Conservation (phyloP, 2,797 vertebrate genomes). For the Cercopithecus diana region DNA sequence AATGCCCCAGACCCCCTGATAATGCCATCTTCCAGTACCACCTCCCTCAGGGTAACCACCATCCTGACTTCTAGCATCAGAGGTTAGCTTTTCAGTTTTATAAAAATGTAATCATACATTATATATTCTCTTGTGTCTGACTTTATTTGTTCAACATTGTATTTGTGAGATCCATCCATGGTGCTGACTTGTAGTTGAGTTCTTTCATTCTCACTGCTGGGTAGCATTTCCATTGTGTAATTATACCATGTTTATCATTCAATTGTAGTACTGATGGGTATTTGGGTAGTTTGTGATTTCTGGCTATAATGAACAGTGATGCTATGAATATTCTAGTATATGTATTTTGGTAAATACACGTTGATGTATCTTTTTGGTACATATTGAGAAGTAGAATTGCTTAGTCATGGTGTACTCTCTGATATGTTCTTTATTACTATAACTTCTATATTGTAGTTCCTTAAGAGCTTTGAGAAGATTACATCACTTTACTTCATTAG, state of each 20-base stretch:
- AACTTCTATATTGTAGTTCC: not conserved
- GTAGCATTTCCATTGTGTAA: not conserved
- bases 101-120: not conserved
- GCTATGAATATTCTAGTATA: not conserved
- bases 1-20: not conserved
- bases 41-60: not conserved
- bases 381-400: not conserved
- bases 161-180: not conserved
- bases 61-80: not conserved
- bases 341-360: not conserved
- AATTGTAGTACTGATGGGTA: not conserved
- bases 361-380: not conserved
- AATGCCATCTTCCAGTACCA: not conserved
- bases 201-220: not conserved
- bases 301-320: not conserved
- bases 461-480: slow-evolving; percentile 10
- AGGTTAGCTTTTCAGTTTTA: not conserved
- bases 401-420: not conserved
- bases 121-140: not conserved
- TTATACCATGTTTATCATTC: not conserved
- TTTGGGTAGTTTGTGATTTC: slow-evolving; percentile 4
- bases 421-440: not conserved
- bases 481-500: not conserved
- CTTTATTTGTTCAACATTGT: not conserved
- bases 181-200: not conserved